A percentile compares a stretch with the other conserved stretches of the same genome.
phyloP scores from a whole-genome alignment of 2,797 vertebrate genomes.

The Nyctalus aviator region DNA sequence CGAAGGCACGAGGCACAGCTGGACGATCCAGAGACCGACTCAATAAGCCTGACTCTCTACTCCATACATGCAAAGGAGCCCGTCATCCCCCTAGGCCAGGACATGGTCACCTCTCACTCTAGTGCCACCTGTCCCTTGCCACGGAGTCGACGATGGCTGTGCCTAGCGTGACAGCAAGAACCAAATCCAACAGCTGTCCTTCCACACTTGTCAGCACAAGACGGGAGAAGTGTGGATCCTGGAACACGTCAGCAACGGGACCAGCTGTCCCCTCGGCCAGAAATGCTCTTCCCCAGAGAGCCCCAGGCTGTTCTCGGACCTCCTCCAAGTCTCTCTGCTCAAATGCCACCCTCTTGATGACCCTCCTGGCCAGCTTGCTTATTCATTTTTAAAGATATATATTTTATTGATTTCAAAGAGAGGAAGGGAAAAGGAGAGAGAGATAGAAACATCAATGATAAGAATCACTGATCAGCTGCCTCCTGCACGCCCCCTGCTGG shows the following conservation, averaged over 20 bases:
- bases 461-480: too few relatives aligned
- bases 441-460: too few relatives aligned
- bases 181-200: not conserved
- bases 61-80: not conserved
- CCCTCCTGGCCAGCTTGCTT: not conserved
- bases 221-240: not conserved
- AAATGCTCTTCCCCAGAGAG: not conserved
- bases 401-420: too few relatives aligned
- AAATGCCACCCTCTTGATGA: not conserved
- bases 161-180: not conserved
- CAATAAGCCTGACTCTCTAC: not conserved
- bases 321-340: not conserved
- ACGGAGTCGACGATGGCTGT: fast-evolving
- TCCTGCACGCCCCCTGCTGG: too few relatives aligned
- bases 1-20: not conserved
- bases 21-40: not conserved
- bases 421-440: too few relatives aligned
- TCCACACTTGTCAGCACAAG: not conserved
- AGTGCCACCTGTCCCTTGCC: not conserved
- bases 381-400: too few relatives aligned
- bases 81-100: not conserved
- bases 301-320: not conserved
- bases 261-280: not conserved
- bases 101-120: not conserved
- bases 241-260: not conserved